phyloP scores from a whole-genome alignment of 2,797 vertebrate species.

The Hephaestus fuliginosus region DNA sequence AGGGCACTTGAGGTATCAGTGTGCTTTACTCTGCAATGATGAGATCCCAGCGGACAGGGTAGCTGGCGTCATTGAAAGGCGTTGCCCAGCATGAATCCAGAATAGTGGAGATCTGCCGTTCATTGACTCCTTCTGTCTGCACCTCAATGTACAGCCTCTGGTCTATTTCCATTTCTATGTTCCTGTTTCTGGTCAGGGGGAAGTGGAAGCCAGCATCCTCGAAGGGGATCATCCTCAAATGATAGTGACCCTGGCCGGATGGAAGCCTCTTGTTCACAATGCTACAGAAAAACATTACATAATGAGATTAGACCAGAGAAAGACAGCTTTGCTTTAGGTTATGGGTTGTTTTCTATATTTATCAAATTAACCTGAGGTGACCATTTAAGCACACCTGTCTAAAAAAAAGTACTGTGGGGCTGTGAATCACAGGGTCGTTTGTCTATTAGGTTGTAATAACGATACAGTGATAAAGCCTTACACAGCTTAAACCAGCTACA shows the following conservation, averaged over 20 bases:
- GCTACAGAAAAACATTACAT: conserved; percentile 34
- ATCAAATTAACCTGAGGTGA: too few relatives aligned
- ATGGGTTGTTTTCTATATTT: too few relatives aligned
- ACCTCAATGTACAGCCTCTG: conserved; percentile 77
- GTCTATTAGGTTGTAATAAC: background rate
- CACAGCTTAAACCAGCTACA: background rate
- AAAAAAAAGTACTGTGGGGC: too few relatives aligned
- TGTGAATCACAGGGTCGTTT: too few relatives aligned
- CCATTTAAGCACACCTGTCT: too few relatives aligned
- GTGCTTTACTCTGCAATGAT: conserved; percentile 70
- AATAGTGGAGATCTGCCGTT: conserved; percentile 67
- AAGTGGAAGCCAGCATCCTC: conserved; percentile 61
- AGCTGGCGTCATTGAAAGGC: conserved; percentile 50
- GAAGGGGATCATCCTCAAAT: conserved; percentile 73
- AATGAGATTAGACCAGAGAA: background rate
- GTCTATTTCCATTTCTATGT: conserved; percentile 61
- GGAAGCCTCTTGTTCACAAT: conserved; percentile 69
- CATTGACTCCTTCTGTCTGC: conserved; percentile 61
- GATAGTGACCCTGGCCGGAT: conserved; percentile 63
- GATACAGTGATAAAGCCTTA: background rate
- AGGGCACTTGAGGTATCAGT: too few relatives aligned
- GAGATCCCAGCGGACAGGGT: conserved; percentile 73
- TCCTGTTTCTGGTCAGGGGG: conserved; percentile 37
- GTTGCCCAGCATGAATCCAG: conserved; percentile 84
- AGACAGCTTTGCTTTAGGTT: background rate